phyloP scores from a whole-genome alignment of 2,797 vertebrate species.

The Parambassis ranga region DNA sequence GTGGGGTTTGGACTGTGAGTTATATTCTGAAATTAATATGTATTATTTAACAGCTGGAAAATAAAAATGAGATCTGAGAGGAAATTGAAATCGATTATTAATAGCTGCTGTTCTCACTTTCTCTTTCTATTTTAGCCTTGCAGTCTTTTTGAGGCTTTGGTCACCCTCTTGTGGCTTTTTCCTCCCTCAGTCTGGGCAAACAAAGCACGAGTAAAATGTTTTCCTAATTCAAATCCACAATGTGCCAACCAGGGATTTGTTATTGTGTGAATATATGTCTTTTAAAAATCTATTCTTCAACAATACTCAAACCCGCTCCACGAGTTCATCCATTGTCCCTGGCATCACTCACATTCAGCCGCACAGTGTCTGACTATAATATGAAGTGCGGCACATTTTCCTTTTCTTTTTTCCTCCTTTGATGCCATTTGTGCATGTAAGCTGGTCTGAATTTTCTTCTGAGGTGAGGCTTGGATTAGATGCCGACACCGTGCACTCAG shows the following conservation, averaged over 20 bases:
- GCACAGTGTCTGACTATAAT: not conserved
- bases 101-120: conserved; percentile 4
- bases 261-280: not conserved
- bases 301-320: not conserved
- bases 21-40: not conserved
- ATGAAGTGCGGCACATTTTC: conserved; percentile 21
- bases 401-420: conserved; percentile 14
- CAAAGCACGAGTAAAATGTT: not conserved
- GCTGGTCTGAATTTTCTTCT: conserved; percentile 60
- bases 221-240: not conserved
- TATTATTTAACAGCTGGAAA: conserved; percentile 12
- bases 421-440: conserved; percentile 48
- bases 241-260: conserved; percentile 11
- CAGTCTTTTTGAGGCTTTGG: not conserved
- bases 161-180: conserved; percentile 5
- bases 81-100: conserved; percentile 51
- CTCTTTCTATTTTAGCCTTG: conserved; percentile 5
- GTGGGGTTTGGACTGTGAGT: not conserved
- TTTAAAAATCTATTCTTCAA: not conserved
- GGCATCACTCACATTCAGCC: conserved; percentile 1
- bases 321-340: conserved; percentile 5
- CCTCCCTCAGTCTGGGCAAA: not conserved
- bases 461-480: conserved; percentile 64
- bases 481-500: conserved; percentile 51
- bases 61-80: conserved; percentile 20